These are phyloP conservation scores for Amiota minor DNA, from an alignment of 2,888 invertebrate genomes.

Conservation along the genomic window DNA sequence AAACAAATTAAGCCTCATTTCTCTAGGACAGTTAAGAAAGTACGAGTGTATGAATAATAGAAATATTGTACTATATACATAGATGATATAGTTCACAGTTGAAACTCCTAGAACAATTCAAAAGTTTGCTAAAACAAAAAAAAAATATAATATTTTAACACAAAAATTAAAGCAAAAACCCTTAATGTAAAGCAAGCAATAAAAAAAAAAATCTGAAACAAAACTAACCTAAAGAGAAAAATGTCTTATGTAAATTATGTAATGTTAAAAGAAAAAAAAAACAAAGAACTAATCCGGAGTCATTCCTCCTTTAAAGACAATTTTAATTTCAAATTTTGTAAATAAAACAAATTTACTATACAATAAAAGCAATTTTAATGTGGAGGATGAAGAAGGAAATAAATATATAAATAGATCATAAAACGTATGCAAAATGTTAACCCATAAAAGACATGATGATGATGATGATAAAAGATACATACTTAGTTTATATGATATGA, in stretches of 20 bases:
- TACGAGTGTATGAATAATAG: background rate
- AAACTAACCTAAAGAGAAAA: background rate
- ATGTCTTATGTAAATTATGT: background rate
- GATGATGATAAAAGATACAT: background rate
- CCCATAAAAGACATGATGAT: conserved; percentile 24
- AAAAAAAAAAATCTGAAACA: too few species aligned
- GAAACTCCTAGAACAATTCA: conserved; percentile 21
- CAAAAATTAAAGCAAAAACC: too few species aligned
- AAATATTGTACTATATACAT: too few species aligned
- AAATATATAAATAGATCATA: conserved; percentile 44
- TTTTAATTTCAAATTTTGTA: conserved; percentile 30
- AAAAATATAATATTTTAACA: background rate
- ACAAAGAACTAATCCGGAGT: conserved; percentile 3
- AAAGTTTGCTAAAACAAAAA: conserved; percentile 15
- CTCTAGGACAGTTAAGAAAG: background rate
- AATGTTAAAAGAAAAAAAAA: conserved; percentile 32
- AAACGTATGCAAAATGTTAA: conserved; percentile 34
- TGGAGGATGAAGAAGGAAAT: conserved; percentile 30
- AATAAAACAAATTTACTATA: conserved; percentile 16
- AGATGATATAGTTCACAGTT: background rate
- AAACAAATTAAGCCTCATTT: background rate
- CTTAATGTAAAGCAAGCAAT: too few species aligned
- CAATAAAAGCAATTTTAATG: too few species aligned
- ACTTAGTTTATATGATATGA: too few species aligned
- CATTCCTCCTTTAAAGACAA: conserved; percentile 45